Evolutionary conservation across 2,797 vertebrate species (phyloP).

Genomic region (Rhabdophis nuchalis): DNA sequence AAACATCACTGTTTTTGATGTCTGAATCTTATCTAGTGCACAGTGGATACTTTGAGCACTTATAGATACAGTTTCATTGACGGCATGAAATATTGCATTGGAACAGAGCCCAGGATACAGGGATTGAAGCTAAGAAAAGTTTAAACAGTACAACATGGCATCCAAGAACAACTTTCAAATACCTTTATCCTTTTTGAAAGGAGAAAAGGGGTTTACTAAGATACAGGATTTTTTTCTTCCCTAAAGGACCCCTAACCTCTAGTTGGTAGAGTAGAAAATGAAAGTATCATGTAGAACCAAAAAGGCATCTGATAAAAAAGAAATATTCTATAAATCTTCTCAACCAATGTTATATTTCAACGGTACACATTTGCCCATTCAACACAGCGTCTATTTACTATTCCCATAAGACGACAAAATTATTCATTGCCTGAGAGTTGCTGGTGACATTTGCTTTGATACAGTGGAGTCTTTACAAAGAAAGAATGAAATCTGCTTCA

Average conservation of each 20-base stretch:
- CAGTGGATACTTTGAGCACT: slow-evolving; percentile 22
- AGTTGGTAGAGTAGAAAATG: neutral
- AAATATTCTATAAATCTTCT: slow-evolving; percentile 10
- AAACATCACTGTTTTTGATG: slow-evolving; percentile 14
- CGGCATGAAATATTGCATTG: slow-evolving; percentile 24
- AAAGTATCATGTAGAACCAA: slow-evolving; percentile 16
- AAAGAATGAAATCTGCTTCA: neutral
- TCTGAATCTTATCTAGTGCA: slow-evolving; percentile 30
- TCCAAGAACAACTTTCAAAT: slow-evolving; percentile 19
- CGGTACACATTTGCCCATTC: neutral
- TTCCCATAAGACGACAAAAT: neutral
- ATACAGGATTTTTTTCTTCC: slow-evolving; percentile 6
- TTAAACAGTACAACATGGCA: slow-evolving; percentile 24
- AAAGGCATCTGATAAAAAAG: neutral
- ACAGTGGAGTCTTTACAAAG: neutral
- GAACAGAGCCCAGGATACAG: slow-evolving; percentile 18
- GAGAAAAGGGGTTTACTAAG: neutral
- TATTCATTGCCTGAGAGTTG: neutral
- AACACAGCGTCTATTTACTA: neutral
- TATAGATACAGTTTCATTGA: slow-evolving; percentile 36
- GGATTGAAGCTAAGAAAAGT: slow-evolving; percentile 1
- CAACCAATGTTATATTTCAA: slow-evolving; percentile 25
- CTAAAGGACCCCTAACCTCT: neutral
- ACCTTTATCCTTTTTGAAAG: slow-evolving; percentile 25
- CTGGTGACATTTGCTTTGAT: neutral